Evolutionary conservation across 2,797 vertebrate species (phyloP).

Genomic region (Cercopithecus petaurista): DNA sequence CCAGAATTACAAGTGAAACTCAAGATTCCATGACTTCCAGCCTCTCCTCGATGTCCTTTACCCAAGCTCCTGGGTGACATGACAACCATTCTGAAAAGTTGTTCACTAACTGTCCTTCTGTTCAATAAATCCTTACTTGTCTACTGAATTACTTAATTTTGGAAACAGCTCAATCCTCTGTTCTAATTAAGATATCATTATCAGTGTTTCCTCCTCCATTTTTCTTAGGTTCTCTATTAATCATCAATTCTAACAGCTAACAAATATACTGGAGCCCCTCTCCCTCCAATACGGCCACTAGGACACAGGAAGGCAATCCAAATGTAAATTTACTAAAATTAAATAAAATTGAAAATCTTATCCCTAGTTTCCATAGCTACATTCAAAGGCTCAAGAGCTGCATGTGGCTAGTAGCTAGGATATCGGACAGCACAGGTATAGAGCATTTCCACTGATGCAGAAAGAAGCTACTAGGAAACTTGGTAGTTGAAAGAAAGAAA

Average conservation of each 20-base stretch:
- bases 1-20: neutral
- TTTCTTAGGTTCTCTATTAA: neutral
- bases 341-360: neutral
- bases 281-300: neutral
- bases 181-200: neutral
- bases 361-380: neutral
- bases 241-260: neutral
- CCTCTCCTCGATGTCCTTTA: neutral
- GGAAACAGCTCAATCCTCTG: neutral
- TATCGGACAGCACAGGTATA: accelerated
- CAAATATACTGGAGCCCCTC: too few relatives aligned
- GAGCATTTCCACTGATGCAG: neutral
- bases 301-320: neutral
- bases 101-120: neutral
- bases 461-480: neutral
- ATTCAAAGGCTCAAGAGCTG: neutral
- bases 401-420: too few relatives aligned
- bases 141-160: neutral
- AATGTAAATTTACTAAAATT: neutral
- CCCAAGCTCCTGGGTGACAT: neutral
- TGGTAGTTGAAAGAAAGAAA: neutral
- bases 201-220: neutral
- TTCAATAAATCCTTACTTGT: neutral
- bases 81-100: neutral
- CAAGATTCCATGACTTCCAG: neutral